Conservation (phyloP, 2,888 invertebrate species). For the Brachynemurus nebulosus region DNA sequence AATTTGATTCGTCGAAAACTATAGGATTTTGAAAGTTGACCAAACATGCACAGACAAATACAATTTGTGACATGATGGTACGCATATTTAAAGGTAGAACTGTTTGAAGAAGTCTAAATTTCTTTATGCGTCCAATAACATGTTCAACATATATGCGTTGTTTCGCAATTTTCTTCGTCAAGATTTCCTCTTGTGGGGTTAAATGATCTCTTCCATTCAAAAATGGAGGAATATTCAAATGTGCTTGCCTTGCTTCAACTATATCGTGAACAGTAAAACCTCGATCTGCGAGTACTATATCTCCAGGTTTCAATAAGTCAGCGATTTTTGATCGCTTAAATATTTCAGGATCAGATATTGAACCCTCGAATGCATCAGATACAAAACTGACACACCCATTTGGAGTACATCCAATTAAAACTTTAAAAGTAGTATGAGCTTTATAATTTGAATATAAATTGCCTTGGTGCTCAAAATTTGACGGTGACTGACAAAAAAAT, state of each 20-base stretch:
- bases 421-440: no score
- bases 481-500: constrained; percentile 17
- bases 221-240: constrained; percentile 20
- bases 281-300: constrained; percentile 19
- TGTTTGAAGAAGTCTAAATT: constrained; percentile 16
- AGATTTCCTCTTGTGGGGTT: constrained; percentile 17
- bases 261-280: constrained; percentile 18
- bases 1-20: constrained; percentile 1
- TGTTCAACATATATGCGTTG: constrained; percentile 19
- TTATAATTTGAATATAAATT: constrained; percentile 18
- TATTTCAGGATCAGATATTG: no score
- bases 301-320: constrained; percentile 16
- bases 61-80: constrained; percentile 13
- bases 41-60: constrained; percentile 16
- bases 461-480: constrained; percentile 19
- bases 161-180: constrained; percentile 18
- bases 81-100: constrained; percentile 15
- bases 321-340: constrained; percentile 12
- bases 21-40: constrained; percentile 12
- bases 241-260: constrained; percentile 14
- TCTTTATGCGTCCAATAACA: constrained; percentile 17
- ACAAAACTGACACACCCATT: constrained; percentile 18
- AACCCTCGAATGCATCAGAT: constrained; percentile 18
- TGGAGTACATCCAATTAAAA: constrained; percentile 17
- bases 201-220: constrained; percentile 16